Evolutionary conservation across 2,113 vertebrate genomes (phyloP).

Genomic region (Mugil cephalus): DNA sequence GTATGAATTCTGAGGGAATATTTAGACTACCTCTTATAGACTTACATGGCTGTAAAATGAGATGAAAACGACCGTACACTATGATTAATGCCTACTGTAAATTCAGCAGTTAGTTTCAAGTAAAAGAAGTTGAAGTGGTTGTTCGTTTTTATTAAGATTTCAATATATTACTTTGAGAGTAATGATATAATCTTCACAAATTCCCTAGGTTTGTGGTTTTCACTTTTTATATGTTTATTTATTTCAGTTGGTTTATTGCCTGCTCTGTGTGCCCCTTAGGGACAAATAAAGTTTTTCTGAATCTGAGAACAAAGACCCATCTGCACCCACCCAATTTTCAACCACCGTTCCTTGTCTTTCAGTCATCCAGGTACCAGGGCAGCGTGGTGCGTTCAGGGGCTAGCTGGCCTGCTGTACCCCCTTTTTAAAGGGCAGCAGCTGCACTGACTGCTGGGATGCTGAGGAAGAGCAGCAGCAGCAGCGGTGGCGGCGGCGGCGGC

Average conservation of each 20-base stretch:
- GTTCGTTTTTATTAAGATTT: no score
- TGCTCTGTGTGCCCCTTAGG: no score
- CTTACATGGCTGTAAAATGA: no score
- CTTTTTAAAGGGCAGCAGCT: conserved; percentile 41
- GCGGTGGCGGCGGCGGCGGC: conserved; percentile 28
- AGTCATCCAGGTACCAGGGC: conserved; percentile 54
- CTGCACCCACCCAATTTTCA: background rate
- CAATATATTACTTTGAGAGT: background rate
- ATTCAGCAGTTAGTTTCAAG: background rate
- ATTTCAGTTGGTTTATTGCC: no score
- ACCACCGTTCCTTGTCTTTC: conserved; percentile 9
- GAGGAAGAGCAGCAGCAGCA: conserved; percentile 85
- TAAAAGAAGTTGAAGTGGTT: no score
- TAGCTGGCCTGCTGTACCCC: conserved; percentile 49
- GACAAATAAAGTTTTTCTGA: no score
- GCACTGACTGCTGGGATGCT: conserved; percentile 87
- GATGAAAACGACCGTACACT: background rate
- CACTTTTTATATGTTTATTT: no score
- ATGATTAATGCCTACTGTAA: background rate
- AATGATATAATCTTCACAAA: no score
- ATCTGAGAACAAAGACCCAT: background rate
- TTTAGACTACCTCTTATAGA: no score
- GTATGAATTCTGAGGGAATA: no score
- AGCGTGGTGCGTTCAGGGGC: conserved; percentile 61
- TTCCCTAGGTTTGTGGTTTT: no score